phyloP scores from a whole-genome alignment of 2,797 vertebrate species.

The Pseudotriccus pelzelni region DNA sequence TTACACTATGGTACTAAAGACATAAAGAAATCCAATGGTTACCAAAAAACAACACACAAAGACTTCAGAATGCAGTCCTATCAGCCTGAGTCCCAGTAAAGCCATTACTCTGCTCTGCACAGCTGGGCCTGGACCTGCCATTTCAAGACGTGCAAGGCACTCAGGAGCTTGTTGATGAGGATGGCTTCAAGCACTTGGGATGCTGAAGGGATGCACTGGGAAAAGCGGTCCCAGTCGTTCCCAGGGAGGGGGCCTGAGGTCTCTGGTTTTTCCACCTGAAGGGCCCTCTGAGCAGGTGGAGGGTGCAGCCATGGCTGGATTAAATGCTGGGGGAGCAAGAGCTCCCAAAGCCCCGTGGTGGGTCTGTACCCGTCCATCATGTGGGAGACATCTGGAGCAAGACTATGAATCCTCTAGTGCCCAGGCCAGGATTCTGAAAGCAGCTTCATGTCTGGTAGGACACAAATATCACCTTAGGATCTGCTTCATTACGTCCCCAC shows the following conservation, averaged over 20 bases:
- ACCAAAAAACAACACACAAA: accelerated
- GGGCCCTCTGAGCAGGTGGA: background rate
- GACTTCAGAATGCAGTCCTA: background rate
- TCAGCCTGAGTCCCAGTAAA: background rate
- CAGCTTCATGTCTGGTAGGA: background rate
- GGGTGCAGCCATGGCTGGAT: background rate
- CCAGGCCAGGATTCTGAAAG: background rate
- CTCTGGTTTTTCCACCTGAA: background rate
- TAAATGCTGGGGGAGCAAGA: background rate
- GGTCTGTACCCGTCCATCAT: background rate
- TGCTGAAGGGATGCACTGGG: background rate
- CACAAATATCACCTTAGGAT: background rate
- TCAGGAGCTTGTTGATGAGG: background rate
- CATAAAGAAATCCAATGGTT: background rate
- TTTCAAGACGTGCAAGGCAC: background rate
- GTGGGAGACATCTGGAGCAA: background rate
- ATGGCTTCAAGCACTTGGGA: background rate
- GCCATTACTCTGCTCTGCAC: background rate
- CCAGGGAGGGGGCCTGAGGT: background rate
- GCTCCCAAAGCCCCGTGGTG: background rate
- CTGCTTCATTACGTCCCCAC: background rate
- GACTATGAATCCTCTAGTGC: background rate
- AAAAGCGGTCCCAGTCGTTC: background rate
- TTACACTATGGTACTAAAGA: background rate
- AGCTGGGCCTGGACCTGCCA: background rate